phyloP scores from a whole-genome alignment of 2,888 invertebrate species.

The Pyrocoelia pectoralis region DNA sequence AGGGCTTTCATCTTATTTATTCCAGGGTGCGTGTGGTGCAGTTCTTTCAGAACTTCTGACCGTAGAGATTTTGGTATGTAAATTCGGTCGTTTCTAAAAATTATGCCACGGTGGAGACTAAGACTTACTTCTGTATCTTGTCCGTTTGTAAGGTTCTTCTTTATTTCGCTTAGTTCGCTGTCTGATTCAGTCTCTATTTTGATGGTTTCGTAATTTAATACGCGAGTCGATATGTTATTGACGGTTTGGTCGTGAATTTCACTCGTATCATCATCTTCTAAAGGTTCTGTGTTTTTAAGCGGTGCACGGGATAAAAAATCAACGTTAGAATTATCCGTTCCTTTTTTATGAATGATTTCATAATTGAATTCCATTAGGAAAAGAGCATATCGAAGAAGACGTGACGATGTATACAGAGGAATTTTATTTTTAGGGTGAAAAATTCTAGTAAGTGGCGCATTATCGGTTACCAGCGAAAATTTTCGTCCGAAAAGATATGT shows the following conservation, averaged over 20 bases:
- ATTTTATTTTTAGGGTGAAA: too few species aligned
- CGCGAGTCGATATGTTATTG: neutral
- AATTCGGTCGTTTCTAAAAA: too few species aligned
- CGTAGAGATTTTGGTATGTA: neutral
- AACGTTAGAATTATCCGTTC: slow-evolving; percentile 1
- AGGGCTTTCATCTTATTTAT: too few species aligned
- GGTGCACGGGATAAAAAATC: neutral
- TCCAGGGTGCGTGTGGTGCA: slow-evolving; percentile 3
- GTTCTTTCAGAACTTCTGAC: neutral
- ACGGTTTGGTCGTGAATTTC: neutral
- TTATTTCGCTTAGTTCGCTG: slow-evolving; percentile 2
- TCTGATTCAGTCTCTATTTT: neutral
- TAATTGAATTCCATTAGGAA: neutral
- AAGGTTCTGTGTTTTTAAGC: neutral
- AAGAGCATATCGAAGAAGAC: slow-evolving; percentile 7
- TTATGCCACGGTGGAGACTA: slow-evolving; percentile 1
- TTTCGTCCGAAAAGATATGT: slow-evolving; percentile 3
- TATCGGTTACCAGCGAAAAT: neutral
- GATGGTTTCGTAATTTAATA: neutral
- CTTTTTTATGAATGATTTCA: neutral
- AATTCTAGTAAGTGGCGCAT: neutral
- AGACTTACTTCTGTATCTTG: neutral
- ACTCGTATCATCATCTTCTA: neutral
- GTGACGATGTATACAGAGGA: neutral
- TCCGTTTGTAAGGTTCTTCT: too few species aligned